Conservation (phyloP, 30 jellyfish, hydroid and myxozoan species). For the Nemopilema nomurai region DNA sequence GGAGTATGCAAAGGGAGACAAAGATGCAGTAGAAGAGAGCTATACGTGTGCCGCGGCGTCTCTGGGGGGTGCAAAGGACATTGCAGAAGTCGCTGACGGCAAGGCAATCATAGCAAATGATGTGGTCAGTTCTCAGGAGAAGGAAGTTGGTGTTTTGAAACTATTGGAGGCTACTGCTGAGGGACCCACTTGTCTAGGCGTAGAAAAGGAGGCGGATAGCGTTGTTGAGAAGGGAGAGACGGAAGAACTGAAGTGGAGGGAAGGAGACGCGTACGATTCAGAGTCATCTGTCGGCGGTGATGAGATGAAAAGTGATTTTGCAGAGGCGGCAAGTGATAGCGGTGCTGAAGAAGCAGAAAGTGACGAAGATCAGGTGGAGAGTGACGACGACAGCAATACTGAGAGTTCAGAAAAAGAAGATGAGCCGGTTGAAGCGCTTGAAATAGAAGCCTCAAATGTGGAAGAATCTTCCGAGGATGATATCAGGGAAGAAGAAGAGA, state of each 20-base stretch:
- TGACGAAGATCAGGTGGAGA: slow-evolving; percentile 6
- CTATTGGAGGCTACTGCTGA: neutral
- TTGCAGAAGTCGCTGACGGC: neutral
- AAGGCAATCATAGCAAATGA: neutral
- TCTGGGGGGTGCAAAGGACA: neutral
- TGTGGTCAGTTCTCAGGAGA: neutral
- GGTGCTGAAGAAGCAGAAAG: slow-evolving; percentile 1
- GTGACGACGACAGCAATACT: neutral
- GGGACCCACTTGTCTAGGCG: neutral
- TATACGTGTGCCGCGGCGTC: neutral
- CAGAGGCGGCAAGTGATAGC: neutral
- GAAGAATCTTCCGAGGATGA: neutral
- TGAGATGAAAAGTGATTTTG: neutral
- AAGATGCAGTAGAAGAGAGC: neutral
- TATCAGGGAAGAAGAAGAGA: neutral
- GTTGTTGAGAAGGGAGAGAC: neutral
- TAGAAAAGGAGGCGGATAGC: neutral
- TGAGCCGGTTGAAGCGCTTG: neutral
- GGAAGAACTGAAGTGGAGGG: slow-evolving; percentile 24
- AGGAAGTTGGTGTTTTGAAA: neutral
- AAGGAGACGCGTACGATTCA: slow-evolving; percentile 19
- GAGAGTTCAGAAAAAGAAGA: neutral
- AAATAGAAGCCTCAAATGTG: neutral
- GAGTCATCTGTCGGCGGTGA: slow-evolving; percentile 26
- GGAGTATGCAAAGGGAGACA: neutral